Evolutionary conservation across 2,888 invertebrate species (phyloP), one percentile per base, ranked within the genome.

Genomic region (Volucella zonaria): DNA sequence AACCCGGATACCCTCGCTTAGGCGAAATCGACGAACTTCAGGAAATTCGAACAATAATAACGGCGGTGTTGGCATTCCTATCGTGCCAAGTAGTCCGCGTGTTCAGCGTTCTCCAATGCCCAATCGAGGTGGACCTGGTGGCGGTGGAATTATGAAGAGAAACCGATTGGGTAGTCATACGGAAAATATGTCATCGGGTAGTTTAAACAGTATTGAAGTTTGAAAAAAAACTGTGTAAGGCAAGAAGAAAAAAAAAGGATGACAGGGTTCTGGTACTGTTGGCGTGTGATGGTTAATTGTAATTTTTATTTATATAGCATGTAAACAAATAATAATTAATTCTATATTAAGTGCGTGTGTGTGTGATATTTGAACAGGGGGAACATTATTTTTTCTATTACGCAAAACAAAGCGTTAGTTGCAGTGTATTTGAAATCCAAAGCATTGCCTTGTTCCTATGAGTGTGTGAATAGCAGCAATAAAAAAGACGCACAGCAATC

Each of bases 161-260:
- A 90, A 90, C 56, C 91, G 92, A 3, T 88, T 92, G 61, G 92
- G 92, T 87, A 92, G 91, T 87, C 92, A 92, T 87, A 90, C 90
- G 85, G 92, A 92, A 87, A 92, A 92, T 87, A 91, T 92, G 80
- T 92, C 92, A 10, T 92, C 92, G 66, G 92, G 92, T 79, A 92
- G 92, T 88, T 89, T 92, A 49, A 92, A 92, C 90, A 92, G 92
- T 90, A 92, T 92, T 90, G 92, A 92, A 88, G 92, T 92, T 81
- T 85, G 62, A 81, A 23, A 42, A 62, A 23, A 1, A 70, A 23
- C 47, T 38, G 23, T 11, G 10, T n/a, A 18, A 12, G 8, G 14
- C 31, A 31, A 31, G 6, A 31, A 31, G 6, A 31, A 31, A 31
- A 31, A 23, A 6, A 1, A 31, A 31, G 6, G 6, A 31, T 6